Conservation (phyloP, 2,888 invertebrate species). For the Oxycera nigricornis region DNA sequence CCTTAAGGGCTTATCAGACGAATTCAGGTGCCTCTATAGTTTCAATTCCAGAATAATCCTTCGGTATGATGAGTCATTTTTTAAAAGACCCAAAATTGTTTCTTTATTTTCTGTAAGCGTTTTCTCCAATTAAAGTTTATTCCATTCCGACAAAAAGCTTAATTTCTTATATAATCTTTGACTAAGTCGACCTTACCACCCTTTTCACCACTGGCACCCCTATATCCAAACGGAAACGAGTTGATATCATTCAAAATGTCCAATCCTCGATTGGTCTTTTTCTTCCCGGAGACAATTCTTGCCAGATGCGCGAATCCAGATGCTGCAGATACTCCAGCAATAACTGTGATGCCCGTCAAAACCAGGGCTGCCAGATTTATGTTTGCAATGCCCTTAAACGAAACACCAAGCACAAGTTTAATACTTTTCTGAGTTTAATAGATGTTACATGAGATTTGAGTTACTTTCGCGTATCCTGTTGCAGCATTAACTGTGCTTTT, state of each 20-base stretch:
- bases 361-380: conserved; percentile 67
- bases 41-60: too few relatives aligned
- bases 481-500: conserved; percentile 59
- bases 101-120: too few relatives aligned
- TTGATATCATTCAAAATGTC: not conserved
- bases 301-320: conserved; percentile 3
- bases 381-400: conserved; percentile 62
- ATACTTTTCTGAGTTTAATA: not conserved
- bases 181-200: too few relatives aligned
- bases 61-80: too few relatives aligned
- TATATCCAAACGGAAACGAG: not conserved
- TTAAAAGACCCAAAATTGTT: too few relatives aligned
- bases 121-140: too few relatives aligned
- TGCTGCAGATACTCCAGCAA: conserved; percentile 62
- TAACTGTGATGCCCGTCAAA: conserved; percentile 64
- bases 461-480: conserved; percentile 47
- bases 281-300: not conserved
- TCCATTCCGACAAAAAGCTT: too few relatives aligned
- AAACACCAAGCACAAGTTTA: not conserved
- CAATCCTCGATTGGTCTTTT: not conserved
- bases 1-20: too few relatives aligned
- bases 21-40: too few relatives aligned
- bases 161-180: too few relatives aligned
- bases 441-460: not conserved
- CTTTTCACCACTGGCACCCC: not conserved